Evolutionary conservation across 2,888 invertebrate genomes (phyloP).

Genomic region (Pyralis farinalis): DNA sequence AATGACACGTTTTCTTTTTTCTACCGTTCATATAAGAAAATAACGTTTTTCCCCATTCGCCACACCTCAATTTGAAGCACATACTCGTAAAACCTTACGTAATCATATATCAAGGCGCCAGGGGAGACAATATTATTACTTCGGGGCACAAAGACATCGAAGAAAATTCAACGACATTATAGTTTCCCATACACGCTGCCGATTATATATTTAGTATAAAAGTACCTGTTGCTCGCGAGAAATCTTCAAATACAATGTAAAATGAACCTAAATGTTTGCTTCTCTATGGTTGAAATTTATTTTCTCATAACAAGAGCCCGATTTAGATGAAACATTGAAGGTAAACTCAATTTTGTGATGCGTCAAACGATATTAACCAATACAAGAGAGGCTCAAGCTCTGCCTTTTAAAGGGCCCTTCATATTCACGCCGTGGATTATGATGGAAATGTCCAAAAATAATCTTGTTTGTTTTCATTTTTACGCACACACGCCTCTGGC

Average conservation of each 20-base stretch:
- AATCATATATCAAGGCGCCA: neutral
- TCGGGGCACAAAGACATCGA: neutral
- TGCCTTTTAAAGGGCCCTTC: conserved; percentile 25
- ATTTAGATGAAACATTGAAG: conserved; percentile 31
- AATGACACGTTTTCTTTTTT: neutral
- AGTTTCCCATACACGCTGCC: neutral
- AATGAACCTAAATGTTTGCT: neutral
- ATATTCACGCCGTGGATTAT: conserved; percentile 24
- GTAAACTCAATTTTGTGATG: conserved; percentile 46
- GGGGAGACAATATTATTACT: neutral
- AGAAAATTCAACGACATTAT: neutral
- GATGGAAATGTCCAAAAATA: conserved; percentile 17
- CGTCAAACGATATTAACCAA: conserved; percentile 41
- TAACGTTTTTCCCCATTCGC: neutral
- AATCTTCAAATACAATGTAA: neutral
- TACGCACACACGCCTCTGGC: neutral
- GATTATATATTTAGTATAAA: neutral
- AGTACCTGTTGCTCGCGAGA: neutral
- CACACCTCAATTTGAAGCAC: neutral
- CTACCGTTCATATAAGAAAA: neutral
- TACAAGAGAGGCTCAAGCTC: conserved; percentile 23
- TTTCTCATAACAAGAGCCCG: neutral
- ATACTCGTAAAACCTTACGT: neutral
- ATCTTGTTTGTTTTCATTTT: conserved; percentile 15
- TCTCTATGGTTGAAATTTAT: neutral